Evolutionary conservation across 1,140 invertebrate species (phyloP).

Genomic region (Drosophila simulans): DNA sequence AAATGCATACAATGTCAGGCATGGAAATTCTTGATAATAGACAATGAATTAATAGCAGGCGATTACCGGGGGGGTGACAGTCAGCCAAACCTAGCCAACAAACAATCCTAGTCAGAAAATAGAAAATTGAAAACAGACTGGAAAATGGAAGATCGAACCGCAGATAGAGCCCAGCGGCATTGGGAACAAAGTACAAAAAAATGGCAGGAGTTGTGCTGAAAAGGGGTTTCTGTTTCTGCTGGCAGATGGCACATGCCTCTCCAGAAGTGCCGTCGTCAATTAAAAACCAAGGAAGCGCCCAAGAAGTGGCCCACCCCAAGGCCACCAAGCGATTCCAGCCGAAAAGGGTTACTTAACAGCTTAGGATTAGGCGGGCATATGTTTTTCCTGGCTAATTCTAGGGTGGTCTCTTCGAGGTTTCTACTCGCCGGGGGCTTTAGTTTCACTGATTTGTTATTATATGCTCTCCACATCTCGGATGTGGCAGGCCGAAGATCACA

Average conservation of each 20-base stretch:
- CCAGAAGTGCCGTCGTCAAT: constrained; percentile 69
- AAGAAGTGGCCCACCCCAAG: constrained; percentile 58
- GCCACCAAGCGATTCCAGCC: constrained; percentile 15
- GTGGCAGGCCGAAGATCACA: constrained; percentile 48
- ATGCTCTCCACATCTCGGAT: constrained; percentile 75
- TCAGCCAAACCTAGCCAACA: constrained; percentile 4
- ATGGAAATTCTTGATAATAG: constrained; percentile 75
- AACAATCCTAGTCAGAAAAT: constrained; percentile 23
- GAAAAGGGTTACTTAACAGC: constrained; percentile 73
- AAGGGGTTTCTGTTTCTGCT: constrained; percentile 22
- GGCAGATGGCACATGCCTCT: constrained; percentile 69
- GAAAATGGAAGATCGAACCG: constrained; percentile 47
- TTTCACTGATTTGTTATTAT: constrained; percentile 77
- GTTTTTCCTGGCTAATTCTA: constrained; percentile 39
- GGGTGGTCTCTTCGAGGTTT: constrained; percentile 60
- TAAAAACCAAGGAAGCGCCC: constrained; percentile 51
- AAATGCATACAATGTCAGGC: constrained; percentile 81
- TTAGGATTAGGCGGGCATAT: constrained; percentile 66
- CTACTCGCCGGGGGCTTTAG: constrained; percentile 47
- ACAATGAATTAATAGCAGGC: constrained; percentile 82
- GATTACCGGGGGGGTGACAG: constrained; percentile 53
- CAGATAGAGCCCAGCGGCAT: constrained; percentile 42
- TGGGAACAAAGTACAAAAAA: constrained; percentile 41
- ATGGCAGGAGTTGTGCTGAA: constrained; percentile 1
- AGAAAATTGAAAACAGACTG: constrained; percentile 23